These are phyloP conservation scores for Bradysia coprophila DNA, from an alignment of 1,140 invertebrate genomes.

Conservation along the genomic window DNA sequence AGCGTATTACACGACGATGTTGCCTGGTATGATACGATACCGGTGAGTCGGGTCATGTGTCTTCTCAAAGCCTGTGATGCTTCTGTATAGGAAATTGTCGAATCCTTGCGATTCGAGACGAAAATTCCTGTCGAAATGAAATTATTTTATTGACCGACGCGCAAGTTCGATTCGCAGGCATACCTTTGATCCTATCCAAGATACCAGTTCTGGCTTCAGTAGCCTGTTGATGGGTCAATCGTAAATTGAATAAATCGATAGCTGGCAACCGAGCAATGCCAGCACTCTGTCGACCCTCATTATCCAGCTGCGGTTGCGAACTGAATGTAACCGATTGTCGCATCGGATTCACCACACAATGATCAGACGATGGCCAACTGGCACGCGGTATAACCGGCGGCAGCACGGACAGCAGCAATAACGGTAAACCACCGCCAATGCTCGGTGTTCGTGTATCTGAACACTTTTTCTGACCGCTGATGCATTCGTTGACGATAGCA, in stretches of 20 bases:
- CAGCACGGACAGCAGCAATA: slow-evolving; percentile 46
- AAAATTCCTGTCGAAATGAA: no score
- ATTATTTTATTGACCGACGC: no score
- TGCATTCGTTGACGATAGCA: slow-evolving; percentile 26
- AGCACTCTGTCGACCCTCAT: no score
- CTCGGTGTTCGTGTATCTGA: slow-evolving; percentile 34
- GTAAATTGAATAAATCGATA: slow-evolving; percentile 33
- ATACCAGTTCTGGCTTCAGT: slow-evolving; percentile 31
- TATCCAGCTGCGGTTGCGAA: slow-evolving; percentile 44
- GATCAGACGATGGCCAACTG: slow-evolving; percentile 51
- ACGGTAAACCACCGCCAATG: slow-evolving; percentile 43
- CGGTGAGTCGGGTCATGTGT: slow-evolving; percentile 50
- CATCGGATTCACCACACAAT: slow-evolving; percentile 29
- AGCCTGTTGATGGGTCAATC: slow-evolving; percentile 29
- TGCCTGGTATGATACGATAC: slow-evolving; percentile 42
- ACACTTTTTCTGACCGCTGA: slow-evolving; percentile 8
- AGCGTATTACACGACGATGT: slow-evolving; percentile 36
- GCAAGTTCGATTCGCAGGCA: no score
- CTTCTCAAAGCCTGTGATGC: slow-evolving; percentile 46
- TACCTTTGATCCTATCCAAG: slow-evolving; percentile 25
- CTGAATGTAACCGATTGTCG: slow-evolving; percentile 35
- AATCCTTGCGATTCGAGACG: slow-evolving; percentile 40
- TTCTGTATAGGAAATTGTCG: slow-evolving; percentile 39
- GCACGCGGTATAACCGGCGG: slow-evolving; percentile 53
- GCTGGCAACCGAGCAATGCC: slow-evolving; percentile 20